phyloP scores from a whole-genome alignment of 2,797 vertebrate genomes.

The Jordanella pulchra region DNA sequence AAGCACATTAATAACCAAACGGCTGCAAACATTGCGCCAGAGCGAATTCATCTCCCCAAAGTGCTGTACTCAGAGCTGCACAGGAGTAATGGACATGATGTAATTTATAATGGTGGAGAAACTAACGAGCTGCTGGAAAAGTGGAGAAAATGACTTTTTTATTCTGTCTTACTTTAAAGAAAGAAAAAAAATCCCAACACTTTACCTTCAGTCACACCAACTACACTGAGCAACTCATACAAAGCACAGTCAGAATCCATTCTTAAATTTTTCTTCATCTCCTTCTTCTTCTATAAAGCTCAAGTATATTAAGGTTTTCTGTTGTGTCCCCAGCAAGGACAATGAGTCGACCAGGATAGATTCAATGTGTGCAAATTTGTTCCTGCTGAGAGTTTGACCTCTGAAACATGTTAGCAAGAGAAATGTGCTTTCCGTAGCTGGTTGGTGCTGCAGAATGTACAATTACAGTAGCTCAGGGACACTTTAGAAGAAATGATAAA shows the following conservation, averaged over 20 bases:
- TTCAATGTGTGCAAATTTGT: slow-evolving; percentile 56
- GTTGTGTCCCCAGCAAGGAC: slow-evolving; percentile 46
- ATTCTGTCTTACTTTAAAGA: slow-evolving; percentile 25
- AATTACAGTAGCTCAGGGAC: slow-evolving; percentile 36
- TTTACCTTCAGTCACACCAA: slow-evolving; percentile 43
- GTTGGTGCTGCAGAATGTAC: slow-evolving; percentile 54
- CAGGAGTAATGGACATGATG: slow-evolving; percentile 55
- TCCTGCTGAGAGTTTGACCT: slow-evolving; percentile 53
- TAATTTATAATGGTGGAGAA: slow-evolving; percentile 60
- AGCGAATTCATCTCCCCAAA: slow-evolving; percentile 45
- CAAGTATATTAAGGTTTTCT: slow-evolving; percentile 18
- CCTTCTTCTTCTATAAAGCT: slow-evolving; percentile 8
- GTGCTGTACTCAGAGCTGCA: slow-evolving; percentile 35
- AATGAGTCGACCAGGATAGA: slow-evolving; percentile 42
- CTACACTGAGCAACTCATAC: slow-evolving; percentile 28
- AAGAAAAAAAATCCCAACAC: slow-evolving; percentile 24
- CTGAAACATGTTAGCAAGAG: slow-evolving; percentile 44
- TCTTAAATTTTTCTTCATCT: slow-evolving; percentile 6
- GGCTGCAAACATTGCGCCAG: slow-evolving; percentile 29
- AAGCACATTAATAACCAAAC: slow-evolving; percentile 56
- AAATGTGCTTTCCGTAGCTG: slow-evolving; percentile 47
- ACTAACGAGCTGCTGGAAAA: slow-evolving; percentile 55
- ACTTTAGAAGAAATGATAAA: neutral
- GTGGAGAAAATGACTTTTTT: slow-evolving; percentile 28
- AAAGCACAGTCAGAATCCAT: slow-evolving; percentile 13